A percentile compares a stretch with the other conserved stretches of the same genome.
Evolutionary conservation across 1,140 invertebrate genomes (phyloP).

Genomic region (Popillia japonica): DNA sequence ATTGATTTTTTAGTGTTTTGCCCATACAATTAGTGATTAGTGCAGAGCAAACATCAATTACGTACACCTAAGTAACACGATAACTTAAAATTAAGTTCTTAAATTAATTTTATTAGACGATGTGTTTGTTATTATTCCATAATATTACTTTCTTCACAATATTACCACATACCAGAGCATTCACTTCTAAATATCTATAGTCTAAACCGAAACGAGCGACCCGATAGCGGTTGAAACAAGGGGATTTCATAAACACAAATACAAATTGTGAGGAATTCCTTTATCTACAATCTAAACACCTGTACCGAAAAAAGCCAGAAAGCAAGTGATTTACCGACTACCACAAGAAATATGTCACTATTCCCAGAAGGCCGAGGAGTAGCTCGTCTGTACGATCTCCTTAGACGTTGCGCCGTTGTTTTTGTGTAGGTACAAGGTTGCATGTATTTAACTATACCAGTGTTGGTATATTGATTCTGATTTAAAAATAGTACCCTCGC

Average conservation of each 20-base stretch:
- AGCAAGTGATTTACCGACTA: slow-evolving; percentile 33
- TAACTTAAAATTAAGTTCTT: not conserved
- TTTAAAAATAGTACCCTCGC: no score
- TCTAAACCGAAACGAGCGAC: not conserved
- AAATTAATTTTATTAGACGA: not conserved
- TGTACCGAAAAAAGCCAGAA: slow-evolving; percentile 32
- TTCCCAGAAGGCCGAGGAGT: slow-evolving; percentile 29
- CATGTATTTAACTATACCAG: no score
- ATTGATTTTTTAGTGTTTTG: no score
- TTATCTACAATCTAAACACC: slow-evolving; percentile 31
- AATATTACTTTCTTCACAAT: not conserved
- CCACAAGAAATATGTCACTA: slow-evolving; percentile 28
- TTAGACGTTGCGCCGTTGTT: not conserved
- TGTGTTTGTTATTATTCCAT: not conserved
- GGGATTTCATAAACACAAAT: slow-evolving; percentile 32
- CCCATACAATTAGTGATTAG: no score
- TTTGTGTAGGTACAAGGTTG: no score
- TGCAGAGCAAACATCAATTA: no score
- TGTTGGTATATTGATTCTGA: no score
- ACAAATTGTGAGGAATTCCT: slow-evolving; percentile 32
- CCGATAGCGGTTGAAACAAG: slow-evolving; percentile 17
- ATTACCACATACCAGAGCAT: not conserved
- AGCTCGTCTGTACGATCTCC: not conserved
- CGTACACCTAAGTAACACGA: not conserved
- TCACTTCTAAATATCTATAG: not conserved